Evolutionary conservation across 2,113 vertebrate species (phyloP), one percentile per base, ranked within the genome.

Genomic region (Phrynosoma platyrhinos): DNA sequence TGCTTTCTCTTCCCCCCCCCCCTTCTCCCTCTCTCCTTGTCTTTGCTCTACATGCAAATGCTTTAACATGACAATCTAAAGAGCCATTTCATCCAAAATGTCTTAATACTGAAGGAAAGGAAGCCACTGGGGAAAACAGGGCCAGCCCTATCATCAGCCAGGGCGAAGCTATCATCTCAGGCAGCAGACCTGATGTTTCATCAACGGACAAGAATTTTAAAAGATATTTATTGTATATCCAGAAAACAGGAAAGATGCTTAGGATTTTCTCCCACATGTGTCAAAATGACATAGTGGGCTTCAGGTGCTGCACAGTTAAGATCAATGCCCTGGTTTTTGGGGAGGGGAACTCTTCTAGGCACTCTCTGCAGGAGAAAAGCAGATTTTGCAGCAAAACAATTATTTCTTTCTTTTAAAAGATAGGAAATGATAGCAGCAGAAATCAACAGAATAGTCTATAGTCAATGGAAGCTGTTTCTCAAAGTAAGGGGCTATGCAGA

Each of bases 61-160:
- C 20, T 88, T 83, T 78, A 66, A 23, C 64, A 85, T 92, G 52
- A 92, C 42, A 36, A 85, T 90, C 83, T 92, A 66, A 84, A 90
- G 71, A 82, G 88, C 81, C 47, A 32, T 77, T 69, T 88, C 78
- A 89, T n/a, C 5, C 0, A 0, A n/a, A 79, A 23, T 88, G 27
- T 80, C 88, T 90, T 81, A 81, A 66, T 91, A 18, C 27, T 89
- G 36, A n/a, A 2, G 1, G 21, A 88, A 82, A 4, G 87, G 71
- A 91, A 90, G 55, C 78, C 36, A 58, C 21, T 14, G 72, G 58
- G 71, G 25, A 87, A 40, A 82, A 30, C 1, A 69, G 25, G 68
- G 27, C 9, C 25, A 27, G 25, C 23, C 27, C 23, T 66, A 5
- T 27, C 9, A 30, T 9, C 2, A 69, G 68, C 6, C 68, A 69